These are phyloP conservation scores for Embiotoca jacksoni DNA, from an alignment of 2,113 vertebrate genomes.

Conservation along the genomic window DNA sequence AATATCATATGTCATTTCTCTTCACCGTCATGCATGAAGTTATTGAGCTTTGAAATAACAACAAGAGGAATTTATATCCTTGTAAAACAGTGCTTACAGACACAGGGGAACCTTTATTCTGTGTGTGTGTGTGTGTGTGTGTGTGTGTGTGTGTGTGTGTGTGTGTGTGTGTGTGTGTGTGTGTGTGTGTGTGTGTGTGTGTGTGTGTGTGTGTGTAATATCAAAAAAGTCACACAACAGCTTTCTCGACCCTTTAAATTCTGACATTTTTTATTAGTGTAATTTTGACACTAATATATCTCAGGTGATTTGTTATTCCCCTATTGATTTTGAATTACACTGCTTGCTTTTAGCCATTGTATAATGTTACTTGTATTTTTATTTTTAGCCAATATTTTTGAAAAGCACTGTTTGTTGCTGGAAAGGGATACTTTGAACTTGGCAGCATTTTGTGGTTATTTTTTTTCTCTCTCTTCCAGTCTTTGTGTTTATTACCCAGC, in stretches of 20 bases:
- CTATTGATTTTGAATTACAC: background rate
- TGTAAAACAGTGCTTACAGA: conserved; percentile 42
- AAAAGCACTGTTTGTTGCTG: background rate
- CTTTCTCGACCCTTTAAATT: background rate
- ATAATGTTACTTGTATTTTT: background rate
- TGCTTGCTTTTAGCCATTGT: background rate
- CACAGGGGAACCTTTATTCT: conserved; percentile 36
- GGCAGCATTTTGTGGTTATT: background rate
- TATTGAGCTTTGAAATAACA: conserved; percentile 49
- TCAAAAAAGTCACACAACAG: background rate
- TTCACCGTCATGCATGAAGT: background rate
- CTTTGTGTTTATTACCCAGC: background rate
- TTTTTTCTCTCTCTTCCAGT: background rate
- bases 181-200: conserved; percentile 1
- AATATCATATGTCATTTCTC: conserved; percentile 39
- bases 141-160: conserved; percentile 6
- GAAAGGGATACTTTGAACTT: background rate
- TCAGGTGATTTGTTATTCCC: background rate
- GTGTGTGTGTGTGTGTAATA: background rate
- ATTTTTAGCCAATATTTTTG: background rate
- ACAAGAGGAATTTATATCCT: conserved; percentile 33
- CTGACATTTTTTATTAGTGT: background rate
- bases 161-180: background rate
- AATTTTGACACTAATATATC: background rate
- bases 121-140: background rate